Evolutionary conservation across 2,113 vertebrate species (phyloP).

Genomic region (Takifugu flavidus): DNA sequence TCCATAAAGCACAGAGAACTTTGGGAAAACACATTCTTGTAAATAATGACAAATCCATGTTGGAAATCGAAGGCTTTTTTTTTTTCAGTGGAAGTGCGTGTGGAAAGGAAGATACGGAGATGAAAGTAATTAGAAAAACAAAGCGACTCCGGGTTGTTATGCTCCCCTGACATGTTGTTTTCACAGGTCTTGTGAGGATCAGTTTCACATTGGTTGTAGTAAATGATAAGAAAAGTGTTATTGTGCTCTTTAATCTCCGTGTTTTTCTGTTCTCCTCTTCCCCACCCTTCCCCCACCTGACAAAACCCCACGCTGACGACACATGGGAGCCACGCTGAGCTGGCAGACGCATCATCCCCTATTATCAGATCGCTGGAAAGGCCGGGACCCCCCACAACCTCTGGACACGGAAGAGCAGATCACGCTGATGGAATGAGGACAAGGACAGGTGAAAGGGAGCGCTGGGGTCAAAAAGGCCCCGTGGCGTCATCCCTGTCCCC

Average conservation of each 20-base stretch:
- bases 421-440: slow-evolving; percentile 45
- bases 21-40: not conserved
- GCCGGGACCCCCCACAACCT: slow-evolving; percentile 6
- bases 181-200: slow-evolving; percentile 7
- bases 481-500: slow-evolving; percentile 47
- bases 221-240: slow-evolving; percentile 44
- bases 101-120: not conserved
- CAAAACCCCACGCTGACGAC: slow-evolving; percentile 32
- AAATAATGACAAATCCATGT: not conserved
- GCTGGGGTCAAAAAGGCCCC: slow-evolving; percentile 6
- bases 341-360: slow-evolving; percentile 47
- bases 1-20: not conserved
- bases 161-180: slow-evolving; percentile 28
- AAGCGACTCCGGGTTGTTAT: slow-evolving; percentile 27
- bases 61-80: slow-evolving; percentile 1
- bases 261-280: slow-evolving; percentile 54
- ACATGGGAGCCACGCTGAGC: slow-evolving; percentile 45
- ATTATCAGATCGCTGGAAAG: slow-evolving; percentile 40
- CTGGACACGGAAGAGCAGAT: slow-evolving; percentile 31
- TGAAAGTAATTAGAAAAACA: slow-evolving; percentile 12
- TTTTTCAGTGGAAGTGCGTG: slow-evolving; percentile 1
- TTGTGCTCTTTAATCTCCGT: slow-evolving; percentile 51
- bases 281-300: slow-evolving; percentile 26
- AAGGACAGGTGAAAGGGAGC: slow-evolving; percentile 41
- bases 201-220: slow-evolving; percentile 31